phyloP scores from a whole-genome alignment of 2,113 vertebrate genomes.

The Sylvietta virens region DNA sequence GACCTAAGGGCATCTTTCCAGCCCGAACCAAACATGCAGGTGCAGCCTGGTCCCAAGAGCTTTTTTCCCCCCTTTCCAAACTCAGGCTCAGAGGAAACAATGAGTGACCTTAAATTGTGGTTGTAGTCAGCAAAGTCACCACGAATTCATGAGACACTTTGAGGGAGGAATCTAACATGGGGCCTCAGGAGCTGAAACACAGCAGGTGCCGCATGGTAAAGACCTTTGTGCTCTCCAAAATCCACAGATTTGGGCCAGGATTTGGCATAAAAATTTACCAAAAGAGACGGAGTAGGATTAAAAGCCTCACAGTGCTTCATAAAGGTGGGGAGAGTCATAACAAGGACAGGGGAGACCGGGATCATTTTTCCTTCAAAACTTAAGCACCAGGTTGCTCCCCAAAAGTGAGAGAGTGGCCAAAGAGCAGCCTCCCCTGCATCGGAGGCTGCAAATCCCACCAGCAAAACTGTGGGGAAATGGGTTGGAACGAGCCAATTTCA shows the following conservation, averaged over 20 bases:
- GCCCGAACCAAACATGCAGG: neutral
- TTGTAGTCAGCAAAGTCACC: neutral
- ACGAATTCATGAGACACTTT: fast-evolving
- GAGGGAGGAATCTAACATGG: neutral
- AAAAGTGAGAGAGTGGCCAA: neutral
- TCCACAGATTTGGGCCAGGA: neutral
- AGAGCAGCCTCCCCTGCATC: neutral
- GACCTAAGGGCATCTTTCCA: neutral
- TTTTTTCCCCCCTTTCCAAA: neutral
- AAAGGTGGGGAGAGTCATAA: too few species aligned
- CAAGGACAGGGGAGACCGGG: neutral
- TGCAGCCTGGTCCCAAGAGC: neutral
- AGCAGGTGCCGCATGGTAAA: neutral
- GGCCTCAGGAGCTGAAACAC: neutral
- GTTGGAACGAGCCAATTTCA: fast-evolving
- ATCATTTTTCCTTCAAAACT: neutral
- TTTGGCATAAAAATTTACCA: fast-evolving
- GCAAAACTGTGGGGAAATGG: fast-evolving
- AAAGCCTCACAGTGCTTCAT: fast-evolving
- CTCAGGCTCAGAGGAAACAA: neutral
- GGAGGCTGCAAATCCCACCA: neutral
- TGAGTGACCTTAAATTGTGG: neutral
- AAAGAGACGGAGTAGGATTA: neutral
- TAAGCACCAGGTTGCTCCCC: neutral
- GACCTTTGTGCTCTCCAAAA: neutral